Evolutionary conservation across 2,113 vertebrate species (phyloP), one percentile per base, ranked within the genome.

Genomic region (Heterocephalus glaber): DNA sequence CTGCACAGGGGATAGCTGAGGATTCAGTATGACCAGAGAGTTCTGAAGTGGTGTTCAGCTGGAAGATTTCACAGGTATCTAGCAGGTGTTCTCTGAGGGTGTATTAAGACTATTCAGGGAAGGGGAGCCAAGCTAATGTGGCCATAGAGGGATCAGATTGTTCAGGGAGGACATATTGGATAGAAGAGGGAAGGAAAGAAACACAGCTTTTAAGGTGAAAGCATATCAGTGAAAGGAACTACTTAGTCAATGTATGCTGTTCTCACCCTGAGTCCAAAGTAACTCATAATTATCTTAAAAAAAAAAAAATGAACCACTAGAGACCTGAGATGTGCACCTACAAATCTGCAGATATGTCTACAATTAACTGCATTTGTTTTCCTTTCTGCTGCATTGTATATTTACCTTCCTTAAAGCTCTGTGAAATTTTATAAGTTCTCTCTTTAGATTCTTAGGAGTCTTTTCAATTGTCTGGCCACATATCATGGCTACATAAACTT

Each of bases 361-460:
- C 12, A 1, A 28, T 7, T 35, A 26, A 22, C 26, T 24, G 0
- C 2, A 3, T 56, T 3, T 77, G 22, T 16, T 77, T 52, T 47
- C 26, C 26, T 33, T 89, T 0, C 6, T 44, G 0, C 1, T 38
- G 4, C 56, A 24, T 1, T 49, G 0, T 10, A 28, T 81, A 4
- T 82, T 86, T 77, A 58, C 13, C 0, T 76, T 88, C 61, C 72
- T 77, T 60, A 60, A 65, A 83, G 8, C 3, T 61, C 38, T 49
- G 10, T 20, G 38, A 58, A 22, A 5, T 60, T 20, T 44, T 22
- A 0, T 44, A 38, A n/a, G 3, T 58, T 88, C 8, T 80, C 20
- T 65, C 19, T 58, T 70, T 66, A 72, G 68, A 77, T 10, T n/a
- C 13, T 49, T 52, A 11, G 35, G 12, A 76, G 1, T 52, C 7